phyloP scores from a whole-genome alignment of 2,888 invertebrate species.

The Lasioglossum marginatum region DNA sequence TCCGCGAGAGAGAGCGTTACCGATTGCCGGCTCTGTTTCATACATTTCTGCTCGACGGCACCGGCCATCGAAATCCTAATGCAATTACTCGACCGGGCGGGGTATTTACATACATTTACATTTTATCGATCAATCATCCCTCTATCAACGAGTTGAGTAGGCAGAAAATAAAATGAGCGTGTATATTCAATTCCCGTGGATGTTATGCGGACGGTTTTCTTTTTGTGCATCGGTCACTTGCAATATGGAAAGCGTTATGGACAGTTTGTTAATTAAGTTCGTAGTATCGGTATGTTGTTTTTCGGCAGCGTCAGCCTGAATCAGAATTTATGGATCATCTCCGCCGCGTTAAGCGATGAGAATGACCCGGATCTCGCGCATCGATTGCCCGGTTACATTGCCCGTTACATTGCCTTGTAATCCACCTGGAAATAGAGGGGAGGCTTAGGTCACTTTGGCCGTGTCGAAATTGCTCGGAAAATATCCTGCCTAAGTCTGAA shows the following conservation, averaged over 20 bases:
- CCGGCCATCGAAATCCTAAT: background rate
- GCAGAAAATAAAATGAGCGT: background rate
- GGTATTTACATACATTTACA: background rate
- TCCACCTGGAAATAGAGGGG: background rate
- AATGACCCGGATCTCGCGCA: background rate
- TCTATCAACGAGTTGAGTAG: background rate
- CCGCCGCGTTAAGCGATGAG: background rate
- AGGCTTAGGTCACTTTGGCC: conserved; percentile 10
- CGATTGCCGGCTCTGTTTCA: background rate
- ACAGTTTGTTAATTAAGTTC: background rate
- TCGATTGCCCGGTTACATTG: background rate
- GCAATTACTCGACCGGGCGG: background rate
- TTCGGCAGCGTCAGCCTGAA: background rate
- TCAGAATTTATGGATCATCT: background rate
- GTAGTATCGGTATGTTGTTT: background rate
- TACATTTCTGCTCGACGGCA: background rate
- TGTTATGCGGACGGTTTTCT: background rate
- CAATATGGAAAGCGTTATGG: background rate
- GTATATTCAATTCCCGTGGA: background rate
- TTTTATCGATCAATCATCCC: conserved; percentile 3
- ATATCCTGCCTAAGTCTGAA: background rate
- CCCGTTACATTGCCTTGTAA: background rate
- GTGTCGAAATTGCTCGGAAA: conserved; percentile 22
- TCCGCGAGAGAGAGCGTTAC: background rate
- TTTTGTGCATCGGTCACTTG: background rate